phyloP scores from a whole-genome alignment of 2,888 invertebrate species.

The Orgyia antiqua region DNA sequence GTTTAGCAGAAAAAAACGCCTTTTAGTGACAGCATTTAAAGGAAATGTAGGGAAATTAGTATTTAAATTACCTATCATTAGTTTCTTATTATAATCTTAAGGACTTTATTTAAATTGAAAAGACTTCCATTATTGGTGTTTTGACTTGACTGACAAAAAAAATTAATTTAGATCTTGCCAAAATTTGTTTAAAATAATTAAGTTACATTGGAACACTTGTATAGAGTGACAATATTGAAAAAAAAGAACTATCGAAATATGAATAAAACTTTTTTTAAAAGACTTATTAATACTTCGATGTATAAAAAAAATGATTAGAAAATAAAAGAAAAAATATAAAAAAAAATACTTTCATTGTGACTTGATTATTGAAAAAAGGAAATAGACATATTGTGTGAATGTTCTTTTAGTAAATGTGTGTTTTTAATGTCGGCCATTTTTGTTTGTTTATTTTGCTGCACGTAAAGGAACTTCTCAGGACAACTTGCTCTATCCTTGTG shows the following conservation, averaged over 20 bases:
- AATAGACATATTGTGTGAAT: conserved; percentile 24
- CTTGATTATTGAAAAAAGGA: conserved; percentile 19
- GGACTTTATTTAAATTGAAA: conserved; percentile 27
- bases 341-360: conserved; percentile 11
- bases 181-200: conserved; percentile 27
- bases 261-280: not conserved
- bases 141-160: conserved; percentile 46
- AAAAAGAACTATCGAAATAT: not conserved
- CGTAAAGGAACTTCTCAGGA: conserved; percentile 80
- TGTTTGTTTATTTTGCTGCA: conserved; percentile 46
- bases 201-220: conserved; percentile 5
- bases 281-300: not conserved
- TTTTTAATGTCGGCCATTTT: conserved; percentile 29
- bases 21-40: conserved; percentile 25
- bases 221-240: not conserved
- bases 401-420: conserved; percentile 22
- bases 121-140: conserved; percentile 34
- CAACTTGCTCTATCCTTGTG: conserved; percentile 80
- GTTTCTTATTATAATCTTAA: conserved; percentile 21
- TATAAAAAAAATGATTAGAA: not conserved
- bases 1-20: too few relatives aligned
- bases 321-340: not conserved
- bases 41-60: conserved; percentile 15
- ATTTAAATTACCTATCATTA: conserved; percentile 17
- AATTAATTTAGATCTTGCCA: conserved; percentile 60